A percentile compares a stretch with the other conserved stretches of the same genome.
Evolutionary conservation across 2,113 vertebrate species (phyloP).

Genomic region (Cacatua alba): DNA sequence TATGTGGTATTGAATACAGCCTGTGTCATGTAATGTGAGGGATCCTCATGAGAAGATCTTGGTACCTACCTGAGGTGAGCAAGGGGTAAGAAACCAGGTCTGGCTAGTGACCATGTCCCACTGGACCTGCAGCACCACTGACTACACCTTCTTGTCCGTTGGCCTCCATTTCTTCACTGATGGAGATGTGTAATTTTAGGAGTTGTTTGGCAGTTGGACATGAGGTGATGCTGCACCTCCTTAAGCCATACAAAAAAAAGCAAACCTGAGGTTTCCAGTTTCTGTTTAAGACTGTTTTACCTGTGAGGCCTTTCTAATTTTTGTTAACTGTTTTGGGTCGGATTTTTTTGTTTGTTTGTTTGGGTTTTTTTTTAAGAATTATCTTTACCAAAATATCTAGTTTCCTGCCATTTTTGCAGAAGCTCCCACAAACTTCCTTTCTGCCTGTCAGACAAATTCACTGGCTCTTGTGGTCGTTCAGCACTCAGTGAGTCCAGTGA

Average conservation of each 20-base stretch:
- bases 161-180: neutral
- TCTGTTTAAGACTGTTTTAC: neutral
- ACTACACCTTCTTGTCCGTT: accelerated
- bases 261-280: neutral
- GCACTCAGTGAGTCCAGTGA: neutral
- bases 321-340: neutral
- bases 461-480: neutral
- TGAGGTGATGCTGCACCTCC: neutral
- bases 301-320: neutral
- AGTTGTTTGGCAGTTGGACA: accelerated
- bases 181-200: no score
- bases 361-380: neutral
- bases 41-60: neutral
- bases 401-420: neutral
- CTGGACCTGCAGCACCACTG: neutral
- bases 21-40: neutral
- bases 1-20: neutral
- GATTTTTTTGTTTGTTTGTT: neutral
- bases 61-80: neutral
- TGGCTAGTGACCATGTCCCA: accelerated
- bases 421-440: neutral
- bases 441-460: neutral
- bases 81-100: neutral
- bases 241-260: neutral
- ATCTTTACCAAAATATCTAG: neutral